Percentiles rank a stretch among this genome's conserved stretches.
These are phyloP conservation scores for Nicator chloris DNA, from an alignment of 2,113 vertebrate species.

Conservation along the genomic window DNA sequence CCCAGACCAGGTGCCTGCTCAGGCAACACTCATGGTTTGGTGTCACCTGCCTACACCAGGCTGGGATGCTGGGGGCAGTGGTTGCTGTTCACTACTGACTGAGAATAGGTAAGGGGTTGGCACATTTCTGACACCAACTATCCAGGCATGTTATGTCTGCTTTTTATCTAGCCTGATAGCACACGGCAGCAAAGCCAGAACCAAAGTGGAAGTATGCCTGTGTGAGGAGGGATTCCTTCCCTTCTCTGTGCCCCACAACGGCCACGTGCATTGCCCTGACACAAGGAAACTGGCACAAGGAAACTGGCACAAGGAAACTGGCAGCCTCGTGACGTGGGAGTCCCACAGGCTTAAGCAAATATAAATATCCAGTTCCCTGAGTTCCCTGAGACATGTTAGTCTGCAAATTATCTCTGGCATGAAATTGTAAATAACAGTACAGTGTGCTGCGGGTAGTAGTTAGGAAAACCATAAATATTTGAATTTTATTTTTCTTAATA, in stretches of 20 bases:
- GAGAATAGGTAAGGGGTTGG: background rate
- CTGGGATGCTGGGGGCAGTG: background rate
- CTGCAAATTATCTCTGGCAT: background rate
- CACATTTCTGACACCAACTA: background rate
- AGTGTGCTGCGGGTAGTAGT: background rate
- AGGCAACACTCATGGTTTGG: background rate
- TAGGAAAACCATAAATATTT: background rate
- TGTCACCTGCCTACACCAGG: background rate
- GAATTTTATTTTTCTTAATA: background rate
- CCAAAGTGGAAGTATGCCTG: background rate
- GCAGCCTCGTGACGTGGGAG: background rate
- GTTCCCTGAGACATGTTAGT: background rate
- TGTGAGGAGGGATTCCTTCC: background rate
- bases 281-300: background rate
- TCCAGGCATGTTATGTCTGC: background rate
- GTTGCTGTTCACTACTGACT: background rate
- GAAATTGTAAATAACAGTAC: background rate
- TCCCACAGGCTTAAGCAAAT: background rate
- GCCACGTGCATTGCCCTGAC: fast-evolving
- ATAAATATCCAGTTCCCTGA: background rate
- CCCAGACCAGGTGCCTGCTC: background rate
- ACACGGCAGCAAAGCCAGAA: background rate
- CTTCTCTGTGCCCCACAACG: fast-evolving
- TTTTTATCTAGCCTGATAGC: background rate
- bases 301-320: background rate